Base-by-base conservation (phyloP, 2,113 vertebrate species). In the Marmota monax region DNA sequence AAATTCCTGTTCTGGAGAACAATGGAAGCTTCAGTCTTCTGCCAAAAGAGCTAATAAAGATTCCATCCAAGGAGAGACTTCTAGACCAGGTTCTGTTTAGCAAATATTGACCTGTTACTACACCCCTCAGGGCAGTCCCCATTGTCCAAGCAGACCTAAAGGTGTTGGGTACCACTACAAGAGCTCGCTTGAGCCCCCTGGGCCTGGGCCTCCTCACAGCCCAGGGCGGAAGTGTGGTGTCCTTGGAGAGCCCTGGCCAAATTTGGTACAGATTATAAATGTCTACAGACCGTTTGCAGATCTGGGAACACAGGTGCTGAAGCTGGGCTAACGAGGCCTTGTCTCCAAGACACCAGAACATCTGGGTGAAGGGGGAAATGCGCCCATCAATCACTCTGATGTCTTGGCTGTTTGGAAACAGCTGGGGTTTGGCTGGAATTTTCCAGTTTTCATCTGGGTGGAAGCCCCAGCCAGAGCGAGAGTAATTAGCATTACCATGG, bases 1-100 rank as follows among this genome's bases (percentile, higher is more conserved):
- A 97, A 97, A 92, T 73, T 85, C 94, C 97, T 96, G 88, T 92
- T 96, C 96, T 97, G 56, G 91, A 96, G 94, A 97, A 96, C 97
- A 93, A 84, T 74, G 97, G 3, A 94, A 77, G 77, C 93, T 94
- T 61, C 70, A 22, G 11, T 29, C 76, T 95, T 92, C 96, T 97
- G 97, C 98, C 98, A 98, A 94, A 93, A 98, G 90, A 22, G 87
- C 88, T 61, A 94, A 11, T 39, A 76, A 96, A 84, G 92, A 72
- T 87, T 98, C 72, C 34, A 8, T 25, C 67, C 96, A 94, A 65
- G 12, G 65, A 10, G 94, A 95, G 92, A 61, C 90, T 95, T 97
- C 89, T 76, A n/a, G 56, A 88, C 29, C n/a, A 92, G 48, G 74
- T 70, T 89, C 11, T 65, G 34, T 32, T 90, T 42, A 39, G 92